These are phyloP conservation scores for Cydia strobilella DNA, from an alignment of 1,140 invertebrate species.

Conservation along the genomic window DNA sequence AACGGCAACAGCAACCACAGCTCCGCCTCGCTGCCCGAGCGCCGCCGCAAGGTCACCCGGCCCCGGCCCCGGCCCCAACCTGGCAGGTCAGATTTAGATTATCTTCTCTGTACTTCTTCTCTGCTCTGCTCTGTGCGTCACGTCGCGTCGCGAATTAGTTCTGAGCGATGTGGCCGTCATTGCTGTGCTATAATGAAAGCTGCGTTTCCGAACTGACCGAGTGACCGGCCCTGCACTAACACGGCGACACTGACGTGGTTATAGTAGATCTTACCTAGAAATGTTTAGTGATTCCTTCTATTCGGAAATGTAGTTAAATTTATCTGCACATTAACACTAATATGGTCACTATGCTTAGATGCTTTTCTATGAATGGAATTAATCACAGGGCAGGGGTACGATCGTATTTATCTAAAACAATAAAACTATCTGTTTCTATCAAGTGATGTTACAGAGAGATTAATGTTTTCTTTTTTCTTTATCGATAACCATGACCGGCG, in stretches of 20 bases:
- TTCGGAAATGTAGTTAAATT: neutral
- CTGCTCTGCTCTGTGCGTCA: too few relatives aligned
- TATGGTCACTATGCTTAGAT: too few relatives aligned
- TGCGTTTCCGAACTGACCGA: neutral
- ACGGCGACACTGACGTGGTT: neutral
- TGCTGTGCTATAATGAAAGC: neutral
- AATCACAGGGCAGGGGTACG: neutral
- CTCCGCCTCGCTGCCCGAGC: slow-evolving; percentile 71
- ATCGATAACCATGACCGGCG: neutral
- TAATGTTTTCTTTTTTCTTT: slow-evolving; percentile 14
- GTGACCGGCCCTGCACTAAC: neutral
- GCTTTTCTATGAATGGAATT: neutral
- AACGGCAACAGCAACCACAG: slow-evolving; percentile 77
- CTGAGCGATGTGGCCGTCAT: neutral
- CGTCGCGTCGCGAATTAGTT: too few relatives aligned
- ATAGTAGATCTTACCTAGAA: too few relatives aligned
- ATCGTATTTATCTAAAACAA: neutral
- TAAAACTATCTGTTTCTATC: slow-evolving; percentile 5
- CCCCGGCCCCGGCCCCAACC: slow-evolving; percentile 48
- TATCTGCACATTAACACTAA: neutral
- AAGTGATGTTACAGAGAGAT: neutral
- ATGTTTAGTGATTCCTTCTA: too few relatives aligned
- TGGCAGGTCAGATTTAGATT: slow-evolving; percentile 49
- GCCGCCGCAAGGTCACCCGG: slow-evolving; percentile 62
- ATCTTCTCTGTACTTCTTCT: neutral